A percentile compares a stretch with the other conserved stretches of the same genome.
phyloP scores from a whole-genome alignment of 2,113 vertebrate species.

The Amblyornis subalaris region DNA sequence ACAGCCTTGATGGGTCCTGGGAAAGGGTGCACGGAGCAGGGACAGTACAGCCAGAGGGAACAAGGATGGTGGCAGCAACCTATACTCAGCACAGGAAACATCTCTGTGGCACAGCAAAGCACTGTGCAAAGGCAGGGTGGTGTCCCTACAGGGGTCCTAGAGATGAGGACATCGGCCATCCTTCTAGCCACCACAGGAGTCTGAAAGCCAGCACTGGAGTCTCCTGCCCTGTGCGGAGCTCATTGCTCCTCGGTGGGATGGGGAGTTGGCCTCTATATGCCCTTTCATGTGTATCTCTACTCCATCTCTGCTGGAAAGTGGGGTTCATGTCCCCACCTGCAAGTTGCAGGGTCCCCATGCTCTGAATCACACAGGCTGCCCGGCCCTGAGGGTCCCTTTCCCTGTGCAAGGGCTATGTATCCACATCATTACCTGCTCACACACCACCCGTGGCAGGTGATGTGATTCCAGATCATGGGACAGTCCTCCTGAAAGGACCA shows the following conservation, averaged over 20 bases:
- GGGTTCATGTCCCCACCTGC: not conserved
- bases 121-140: not conserved
- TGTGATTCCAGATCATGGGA: not conserved
- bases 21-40: not conserved
- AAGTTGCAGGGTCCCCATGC: not conserved
- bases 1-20: not conserved
- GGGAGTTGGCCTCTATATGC: not conserved
- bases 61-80: not conserved
- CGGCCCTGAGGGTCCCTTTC: accelerated
- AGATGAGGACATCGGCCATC: not conserved
- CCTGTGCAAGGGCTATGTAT: not conserved
- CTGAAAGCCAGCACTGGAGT: not conserved
- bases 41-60: not conserved
- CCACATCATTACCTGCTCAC: not conserved
- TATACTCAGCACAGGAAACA: not conserved
- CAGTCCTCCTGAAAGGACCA: accelerated
- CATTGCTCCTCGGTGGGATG: not conserved
- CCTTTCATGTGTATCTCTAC: not conserved
- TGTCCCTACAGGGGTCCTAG: not conserved
- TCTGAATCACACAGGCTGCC: not conserved
- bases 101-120: not conserved
- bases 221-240: not conserved
- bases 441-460: accelerated
- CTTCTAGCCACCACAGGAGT: not conserved
- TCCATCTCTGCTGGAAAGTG: not conserved